Evolutionary conservation across 2,113 vertebrate genomes (phyloP).

Genomic region (Notechis scutatus): DNA sequence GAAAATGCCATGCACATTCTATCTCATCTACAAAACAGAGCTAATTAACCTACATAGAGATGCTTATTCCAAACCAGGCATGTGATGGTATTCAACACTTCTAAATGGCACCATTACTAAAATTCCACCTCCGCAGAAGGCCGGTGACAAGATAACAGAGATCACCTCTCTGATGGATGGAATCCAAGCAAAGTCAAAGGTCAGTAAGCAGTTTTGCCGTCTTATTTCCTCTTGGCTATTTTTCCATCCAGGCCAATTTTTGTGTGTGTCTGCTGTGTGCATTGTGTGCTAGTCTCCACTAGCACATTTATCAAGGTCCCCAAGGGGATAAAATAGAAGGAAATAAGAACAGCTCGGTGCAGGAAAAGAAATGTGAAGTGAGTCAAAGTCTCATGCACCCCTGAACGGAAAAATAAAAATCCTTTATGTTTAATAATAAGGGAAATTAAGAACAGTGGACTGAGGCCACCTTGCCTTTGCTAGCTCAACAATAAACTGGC

Average conservation of each 20-base stretch:
- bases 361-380: constrained; percentile 75
- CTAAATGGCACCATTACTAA: background rate
- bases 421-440: constrained; percentile 64
- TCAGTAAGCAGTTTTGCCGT: constrained; percentile 57
- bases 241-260: constrained; percentile 46
- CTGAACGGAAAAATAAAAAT: constrained; percentile 66
- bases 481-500: constrained; percentile 38
- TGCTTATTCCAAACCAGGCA: background rate
- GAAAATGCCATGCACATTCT: background rate
- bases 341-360: constrained; percentile 53
- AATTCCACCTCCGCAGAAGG: background rate
- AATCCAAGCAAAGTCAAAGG: constrained; percentile 41
- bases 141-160: constrained; percentile 6
- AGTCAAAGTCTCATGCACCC: constrained; percentile 59
- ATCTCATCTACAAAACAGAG: background rate
- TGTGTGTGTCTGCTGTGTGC: constrained; percentile 27
- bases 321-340: constrained; percentile 65
- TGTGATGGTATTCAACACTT: background rate
- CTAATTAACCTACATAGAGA: background rate
- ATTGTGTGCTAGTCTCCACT: constrained; percentile 49
- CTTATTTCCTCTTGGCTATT: constrained; percentile 63
- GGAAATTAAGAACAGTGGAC: constrained; percentile 49
- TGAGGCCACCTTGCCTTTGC: constrained; percentile 43
- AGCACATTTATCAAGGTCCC: constrained; percentile 55
- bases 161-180: background rate